Evolutionary conservation across 1,140 invertebrate genomes (phyloP).

Genomic region (Drosophila dunni): DNA sequence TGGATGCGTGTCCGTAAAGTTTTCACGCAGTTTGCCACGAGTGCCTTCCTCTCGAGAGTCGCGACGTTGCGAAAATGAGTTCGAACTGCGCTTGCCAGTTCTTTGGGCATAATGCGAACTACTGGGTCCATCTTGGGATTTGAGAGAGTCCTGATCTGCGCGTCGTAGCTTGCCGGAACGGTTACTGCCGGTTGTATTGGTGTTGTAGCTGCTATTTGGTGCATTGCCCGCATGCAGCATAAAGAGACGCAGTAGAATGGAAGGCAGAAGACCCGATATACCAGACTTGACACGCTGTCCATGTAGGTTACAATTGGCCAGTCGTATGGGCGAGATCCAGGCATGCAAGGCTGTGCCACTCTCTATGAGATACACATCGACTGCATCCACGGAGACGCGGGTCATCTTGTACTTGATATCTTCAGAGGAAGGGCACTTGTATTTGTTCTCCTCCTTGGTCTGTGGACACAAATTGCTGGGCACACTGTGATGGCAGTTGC

Average conservation of each 20-base stretch:
- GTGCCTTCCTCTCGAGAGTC: conserved; percentile 75
- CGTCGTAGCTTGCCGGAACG: conserved; percentile 75
- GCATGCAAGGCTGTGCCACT: conserved; percentile 93
- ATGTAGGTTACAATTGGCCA: conserved; percentile 97
- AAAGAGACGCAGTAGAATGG: conserved; percentile 90
- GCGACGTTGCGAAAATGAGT: conserved; percentile 75
- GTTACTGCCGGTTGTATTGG: conserved; percentile 86
- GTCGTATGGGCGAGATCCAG: conserved; percentile 93
- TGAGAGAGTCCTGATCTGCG: conserved; percentile 75
- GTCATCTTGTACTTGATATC: conserved; percentile 98
- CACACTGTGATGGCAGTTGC: conserved; percentile 94
- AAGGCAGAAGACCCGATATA: conserved; percentile 94
- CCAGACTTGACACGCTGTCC: conserved; percentile 95
- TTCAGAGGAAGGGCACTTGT: conserved; percentile 93
- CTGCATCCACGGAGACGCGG: conserved; percentile 94
- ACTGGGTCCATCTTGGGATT: conserved; percentile 67
- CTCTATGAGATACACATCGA: conserved; percentile 97
- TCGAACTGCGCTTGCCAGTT: conserved; percentile 74
- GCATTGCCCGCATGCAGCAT: conserved; percentile 85
- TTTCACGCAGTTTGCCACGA: conserved; percentile 70
- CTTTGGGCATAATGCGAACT: conserved; percentile 51
- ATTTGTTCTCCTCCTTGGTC: conserved; percentile 89
- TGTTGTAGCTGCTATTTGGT: conserved; percentile 84
- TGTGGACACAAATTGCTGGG: conserved; percentile 91
- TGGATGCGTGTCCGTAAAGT: conserved; percentile 60